Conservation (phyloP, 2,888 invertebrate genomes). For the Baronia brevicornis region DNA sequence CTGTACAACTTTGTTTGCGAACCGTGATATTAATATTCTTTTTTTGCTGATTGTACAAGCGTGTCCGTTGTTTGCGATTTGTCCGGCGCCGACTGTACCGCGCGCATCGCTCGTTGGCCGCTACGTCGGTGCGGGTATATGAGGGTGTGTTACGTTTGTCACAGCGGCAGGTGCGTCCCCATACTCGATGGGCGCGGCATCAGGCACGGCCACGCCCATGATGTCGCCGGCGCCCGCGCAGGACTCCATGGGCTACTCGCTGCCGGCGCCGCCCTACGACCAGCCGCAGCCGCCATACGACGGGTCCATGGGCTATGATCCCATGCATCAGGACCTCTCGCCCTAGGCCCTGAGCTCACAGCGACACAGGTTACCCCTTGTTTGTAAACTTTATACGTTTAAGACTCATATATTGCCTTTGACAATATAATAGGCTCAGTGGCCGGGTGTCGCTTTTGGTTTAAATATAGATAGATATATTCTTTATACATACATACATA, state of each 20-base stretch:
- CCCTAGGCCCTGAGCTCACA: constrained; percentile 59
- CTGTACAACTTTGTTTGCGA: too few species aligned
- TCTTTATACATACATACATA: too few species aligned
- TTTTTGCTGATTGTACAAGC: too few species aligned
- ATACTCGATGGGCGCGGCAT: constrained; percentile 91
- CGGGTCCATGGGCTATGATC: constrained; percentile 93
- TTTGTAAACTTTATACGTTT: neutral
- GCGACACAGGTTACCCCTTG: neutral
- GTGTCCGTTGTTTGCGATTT: too few species aligned
- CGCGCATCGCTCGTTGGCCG: too few species aligned
- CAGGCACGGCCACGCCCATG: constrained; percentile 94
- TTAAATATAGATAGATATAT: too few species aligned
- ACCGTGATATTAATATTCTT: too few species aligned
- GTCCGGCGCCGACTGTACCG: too few species aligned
- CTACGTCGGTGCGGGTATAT: too few species aligned
- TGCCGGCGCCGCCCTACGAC: constrained; percentile 94
- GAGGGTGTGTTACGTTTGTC: constrained; percentile 14
- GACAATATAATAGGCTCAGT: too few species aligned
- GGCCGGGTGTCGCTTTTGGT: too few species aligned
- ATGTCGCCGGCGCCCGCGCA: constrained; percentile 95
- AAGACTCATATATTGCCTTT: too few species aligned
- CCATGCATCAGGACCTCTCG: constrained; percentile 91
- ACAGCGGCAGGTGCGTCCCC: constrained; percentile 85
- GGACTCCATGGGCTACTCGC: constrained; percentile 94
- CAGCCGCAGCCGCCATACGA: constrained; percentile 92